Conservation (phyloP, 1,140 invertebrate species). For the Zaprionus ghesquierei region DNA sequence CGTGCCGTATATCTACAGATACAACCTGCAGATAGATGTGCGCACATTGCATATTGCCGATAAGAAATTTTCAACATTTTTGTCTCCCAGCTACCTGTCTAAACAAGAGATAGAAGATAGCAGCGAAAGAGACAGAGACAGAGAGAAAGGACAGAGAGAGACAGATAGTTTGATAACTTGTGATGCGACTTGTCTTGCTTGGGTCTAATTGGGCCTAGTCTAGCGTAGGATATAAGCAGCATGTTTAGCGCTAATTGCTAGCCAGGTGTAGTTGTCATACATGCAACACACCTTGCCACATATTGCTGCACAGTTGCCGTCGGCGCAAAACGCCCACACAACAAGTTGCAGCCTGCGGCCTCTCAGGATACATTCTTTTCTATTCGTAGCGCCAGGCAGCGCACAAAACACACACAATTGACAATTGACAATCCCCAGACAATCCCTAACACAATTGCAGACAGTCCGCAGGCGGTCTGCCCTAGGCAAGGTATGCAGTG, state of each 20-base stretch:
- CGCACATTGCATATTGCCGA: constrained; percentile 7
- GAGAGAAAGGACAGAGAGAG: background rate
- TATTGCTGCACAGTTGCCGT: constrained; percentile 22
- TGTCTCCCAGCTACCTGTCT: constrained; percentile 42
- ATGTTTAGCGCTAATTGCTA: constrained; percentile 37
- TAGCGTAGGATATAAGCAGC: constrained; percentile 30
- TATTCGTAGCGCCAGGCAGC: constrained; percentile 21
- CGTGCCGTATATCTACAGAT: constrained; percentile 4
- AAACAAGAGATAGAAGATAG: constrained; percentile 21
- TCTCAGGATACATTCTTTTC: constrained; percentile 14
- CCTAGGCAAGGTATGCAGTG: constrained; percentile 8
- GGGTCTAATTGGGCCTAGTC: constrained; percentile 41
- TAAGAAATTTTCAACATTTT: constrained; percentile 32
- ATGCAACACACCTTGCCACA: background rate
- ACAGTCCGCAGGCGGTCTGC: constrained; percentile 1
- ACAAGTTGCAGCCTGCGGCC: constrained; percentile 26
- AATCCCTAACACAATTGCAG: background rate
- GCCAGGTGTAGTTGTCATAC: constrained; percentile 23
- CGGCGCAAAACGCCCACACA: constrained; percentile 41
- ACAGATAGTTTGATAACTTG: constrained; percentile 7
- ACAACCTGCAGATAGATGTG: constrained; percentile 12
- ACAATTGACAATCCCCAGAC: background rate
- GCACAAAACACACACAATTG: constrained; percentile 11
- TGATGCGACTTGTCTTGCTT: background rate
- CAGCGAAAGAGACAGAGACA: background rate